These are phyloP conservation scores for Drosophila pseudotakahashii DNA, from an alignment of 2,888 invertebrate species.

Conservation along the genomic window DNA sequence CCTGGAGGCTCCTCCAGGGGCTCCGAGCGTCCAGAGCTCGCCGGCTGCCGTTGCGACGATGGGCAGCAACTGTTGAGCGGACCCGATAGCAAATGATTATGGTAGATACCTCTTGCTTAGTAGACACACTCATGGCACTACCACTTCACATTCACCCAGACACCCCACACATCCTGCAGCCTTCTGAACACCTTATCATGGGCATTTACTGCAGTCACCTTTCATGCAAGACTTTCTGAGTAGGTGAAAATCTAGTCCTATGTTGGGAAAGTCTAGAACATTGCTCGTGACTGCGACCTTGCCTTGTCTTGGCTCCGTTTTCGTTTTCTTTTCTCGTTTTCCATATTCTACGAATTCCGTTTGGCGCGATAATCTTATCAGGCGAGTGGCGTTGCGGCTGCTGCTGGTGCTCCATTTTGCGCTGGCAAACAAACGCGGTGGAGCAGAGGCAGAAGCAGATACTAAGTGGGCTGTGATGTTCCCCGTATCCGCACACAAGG, in stretches of 20 bases:
- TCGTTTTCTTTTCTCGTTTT: neutral
- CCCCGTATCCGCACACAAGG: neutral
- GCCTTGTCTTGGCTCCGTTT: constrained; percentile 22
- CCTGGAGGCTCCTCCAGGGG: constrained; percentile 1
- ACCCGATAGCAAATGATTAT: neutral
- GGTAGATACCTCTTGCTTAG: constrained; percentile 5
- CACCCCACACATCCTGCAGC: too few relatives aligned
- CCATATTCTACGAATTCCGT: constrained; percentile 7
- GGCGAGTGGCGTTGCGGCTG: constrained; percentile 15
- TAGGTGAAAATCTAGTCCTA: neutral
- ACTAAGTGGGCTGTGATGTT: constrained; percentile 7
- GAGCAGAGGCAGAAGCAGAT: constrained; percentile 1
- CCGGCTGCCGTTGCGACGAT: constrained; percentile 7
- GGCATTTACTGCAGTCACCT: too few relatives aligned
- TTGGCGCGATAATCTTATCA: constrained; percentile 52
- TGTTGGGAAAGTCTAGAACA: neutral
- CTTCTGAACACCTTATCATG: too few relatives aligned
- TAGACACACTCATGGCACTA: neutral
- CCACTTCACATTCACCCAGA: neutral
- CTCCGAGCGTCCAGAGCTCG: constrained; percentile 7
- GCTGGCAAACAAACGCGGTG: constrained; percentile 34
- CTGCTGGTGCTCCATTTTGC: constrained; percentile 31
- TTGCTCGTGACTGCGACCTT: constrained; percentile 19
- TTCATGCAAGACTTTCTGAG: too few relatives aligned
- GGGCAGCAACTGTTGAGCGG: constrained; percentile 25